A percentile compares a stretch with the other conserved stretches of the same genome.
These are phyloP conservation scores for Glossophaga mutica DNA, from an alignment of 2,797 vertebrate genomes.

Conservation along the genomic window DNA sequence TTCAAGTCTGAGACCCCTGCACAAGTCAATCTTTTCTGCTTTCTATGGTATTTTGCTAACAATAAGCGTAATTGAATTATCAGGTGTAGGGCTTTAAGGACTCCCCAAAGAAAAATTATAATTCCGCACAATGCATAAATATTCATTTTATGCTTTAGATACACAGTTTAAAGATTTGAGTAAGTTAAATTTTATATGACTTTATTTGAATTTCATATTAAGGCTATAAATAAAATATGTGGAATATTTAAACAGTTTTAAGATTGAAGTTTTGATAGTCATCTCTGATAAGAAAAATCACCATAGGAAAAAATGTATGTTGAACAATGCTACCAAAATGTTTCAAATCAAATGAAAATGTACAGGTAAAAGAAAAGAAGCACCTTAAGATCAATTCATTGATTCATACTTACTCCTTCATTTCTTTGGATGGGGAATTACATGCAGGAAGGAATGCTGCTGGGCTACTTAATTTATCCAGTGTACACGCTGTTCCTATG, in stretches of 20 bases:
- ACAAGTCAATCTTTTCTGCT: neutral
- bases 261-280: constrained; percentile 6
- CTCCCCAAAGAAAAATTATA: constrained; percentile 16
- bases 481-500: constrained; percentile 97
- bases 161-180: neutral
- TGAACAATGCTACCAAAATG: constrained; percentile 60
- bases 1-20: neutral
- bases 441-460: constrained; percentile 88
- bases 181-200: constrained; percentile 7
- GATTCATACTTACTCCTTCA: constrained; percentile 97
- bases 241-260: neutral
- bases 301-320: constrained; percentile 43
- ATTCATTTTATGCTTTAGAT: neutral
- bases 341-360: constrained; percentile 73
- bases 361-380: constrained; percentile 54
- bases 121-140: neutral
- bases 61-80: neutral
- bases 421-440: constrained; percentile 96
- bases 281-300: constrained; percentile 34
- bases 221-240: constrained; percentile 25
- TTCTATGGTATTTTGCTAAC: neutral
- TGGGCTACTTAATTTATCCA: constrained; percentile 94
- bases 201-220: constrained; percentile 19
- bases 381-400: constrained; percentile 50
- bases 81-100: neutral